A percentile compares a stretch with the other conserved stretches of the same genome.
These are phyloP conservation scores for Varecia variegata DNA, from an alignment of 2,797 vertebrate genomes.

Conservation along the genomic window DNA sequence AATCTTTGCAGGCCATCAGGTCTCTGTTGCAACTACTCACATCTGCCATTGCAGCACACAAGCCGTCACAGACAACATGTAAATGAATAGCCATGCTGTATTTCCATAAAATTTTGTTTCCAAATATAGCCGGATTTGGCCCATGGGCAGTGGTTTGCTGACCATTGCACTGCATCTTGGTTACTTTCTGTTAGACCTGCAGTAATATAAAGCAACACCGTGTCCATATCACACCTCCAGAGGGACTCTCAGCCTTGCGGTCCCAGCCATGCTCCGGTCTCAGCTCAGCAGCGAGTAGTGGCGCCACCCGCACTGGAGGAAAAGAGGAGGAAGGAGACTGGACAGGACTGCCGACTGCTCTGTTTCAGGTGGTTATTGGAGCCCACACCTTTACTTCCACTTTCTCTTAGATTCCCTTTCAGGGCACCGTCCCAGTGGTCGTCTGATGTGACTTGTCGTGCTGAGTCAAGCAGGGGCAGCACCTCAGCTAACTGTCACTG, in stretches of 20 bases:
- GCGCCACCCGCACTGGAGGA: not conserved
- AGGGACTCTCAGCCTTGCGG: not conserved
- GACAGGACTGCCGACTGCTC: not conserved
- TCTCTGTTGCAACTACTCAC: not conserved
- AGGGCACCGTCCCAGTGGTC: not conserved
- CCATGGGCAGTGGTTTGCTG: not conserved
- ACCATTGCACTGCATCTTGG: not conserved
- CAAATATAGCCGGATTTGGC: not conserved
- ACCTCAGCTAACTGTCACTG: not conserved
- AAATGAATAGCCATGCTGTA: not conserved
- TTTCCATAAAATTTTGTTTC: not conserved
- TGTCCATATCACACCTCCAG: not conserved
- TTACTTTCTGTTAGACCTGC: not conserved
- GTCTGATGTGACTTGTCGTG: fast-evolving
- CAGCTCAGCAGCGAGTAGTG: not conserved
- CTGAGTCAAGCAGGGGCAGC: not conserved
- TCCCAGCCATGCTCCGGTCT: not conserved
- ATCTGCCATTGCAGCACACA: not conserved
- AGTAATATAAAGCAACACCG: not conserved
- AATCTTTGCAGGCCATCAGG: not conserved
- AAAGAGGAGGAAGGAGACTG: not conserved
- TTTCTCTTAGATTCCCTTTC: not conserved
- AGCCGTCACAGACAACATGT: not conserved
- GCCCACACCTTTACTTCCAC: fast-evolving
- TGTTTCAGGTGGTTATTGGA: not conserved